A percentile compares a stretch with the other conserved stretches of the same genome.
These are phyloP conservation scores for Diarsia mendica DNA, from an alignment of 2,888 invertebrate species.

Conservation along the genomic window DNA sequence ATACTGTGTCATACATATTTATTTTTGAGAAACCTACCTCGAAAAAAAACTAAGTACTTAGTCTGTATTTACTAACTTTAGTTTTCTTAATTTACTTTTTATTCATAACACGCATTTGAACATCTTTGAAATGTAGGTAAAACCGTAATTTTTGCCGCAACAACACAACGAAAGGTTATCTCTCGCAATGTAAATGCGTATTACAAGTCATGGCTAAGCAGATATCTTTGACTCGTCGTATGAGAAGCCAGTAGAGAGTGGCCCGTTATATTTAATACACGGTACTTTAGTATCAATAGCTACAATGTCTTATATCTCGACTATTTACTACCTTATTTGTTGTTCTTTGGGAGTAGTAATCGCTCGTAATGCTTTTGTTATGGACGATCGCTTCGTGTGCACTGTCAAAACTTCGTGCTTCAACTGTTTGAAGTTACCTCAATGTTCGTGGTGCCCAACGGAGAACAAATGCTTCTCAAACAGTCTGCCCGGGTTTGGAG, in stretches of 20 bases:
- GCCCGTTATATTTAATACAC: conserved; percentile 22
- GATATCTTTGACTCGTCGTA: conserved; percentile 66
- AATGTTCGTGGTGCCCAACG: conserved; percentile 84
- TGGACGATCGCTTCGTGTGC: conserved; percentile 82
- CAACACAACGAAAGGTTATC: conserved; percentile 82
- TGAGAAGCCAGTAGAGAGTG: conserved; percentile 20
- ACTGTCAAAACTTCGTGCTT: conserved; percentile 80
- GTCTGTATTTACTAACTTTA: neutral
- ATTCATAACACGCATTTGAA: neutral
- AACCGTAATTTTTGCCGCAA: no score
- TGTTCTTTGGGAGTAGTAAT: conserved; percentile 59
- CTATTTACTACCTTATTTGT: conserved; percentile 60
- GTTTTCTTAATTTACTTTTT: neutral
- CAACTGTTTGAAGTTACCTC: conserved; percentile 81
- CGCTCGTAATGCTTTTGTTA: conserved; percentile 65
- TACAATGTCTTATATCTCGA: conserved; percentile 62
- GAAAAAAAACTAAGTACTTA: no score
- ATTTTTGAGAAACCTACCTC: no score
- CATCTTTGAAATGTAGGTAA: conserved; percentile 29
- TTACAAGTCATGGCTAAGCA: conserved; percentile 79
- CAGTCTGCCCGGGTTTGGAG: conserved; percentile 64
- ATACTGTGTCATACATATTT: no score
- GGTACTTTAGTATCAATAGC: conserved; percentile 13
- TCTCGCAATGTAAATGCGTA: conserved; percentile 74
- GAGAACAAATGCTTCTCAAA: conserved; percentile 82